Evolutionary conservation across 2,888 invertebrate species (phyloP).

Genomic region (Tetramorium bicarinatum): DNA sequence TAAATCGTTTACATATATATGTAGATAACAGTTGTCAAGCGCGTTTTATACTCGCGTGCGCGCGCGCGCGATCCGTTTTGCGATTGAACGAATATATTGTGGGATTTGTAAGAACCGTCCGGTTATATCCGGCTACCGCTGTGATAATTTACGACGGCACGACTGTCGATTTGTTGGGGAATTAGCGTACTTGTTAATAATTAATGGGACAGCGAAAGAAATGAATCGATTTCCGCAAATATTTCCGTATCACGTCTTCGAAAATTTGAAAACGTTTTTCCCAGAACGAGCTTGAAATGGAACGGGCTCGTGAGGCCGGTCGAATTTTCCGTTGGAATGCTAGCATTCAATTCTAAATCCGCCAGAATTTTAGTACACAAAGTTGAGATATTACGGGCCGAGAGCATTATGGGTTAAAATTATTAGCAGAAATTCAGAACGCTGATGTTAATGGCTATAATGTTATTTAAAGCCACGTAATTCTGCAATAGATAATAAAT

Average conservation of each 20-base stretch:
- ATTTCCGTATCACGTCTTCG: neutral
- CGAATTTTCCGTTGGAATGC: constrained; percentile 18
- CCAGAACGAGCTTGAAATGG: neutral
- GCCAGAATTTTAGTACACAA: constrained; percentile 26
- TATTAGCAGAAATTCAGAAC: constrained; percentile 22
- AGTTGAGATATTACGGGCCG: constrained; percentile 11
- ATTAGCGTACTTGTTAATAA: constrained; percentile 28
- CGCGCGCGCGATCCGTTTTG: constrained; percentile 1
- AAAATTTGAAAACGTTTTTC: neutral
- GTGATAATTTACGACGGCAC: constrained; percentile 34
- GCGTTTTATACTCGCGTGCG: constrained; percentile 28
- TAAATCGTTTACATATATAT: constrained; percentile 44
- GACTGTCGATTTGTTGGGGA: constrained; percentile 35
- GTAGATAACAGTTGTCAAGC: constrained; percentile 38
- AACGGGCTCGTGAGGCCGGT: neutral
- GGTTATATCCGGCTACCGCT: constrained; percentile 21
- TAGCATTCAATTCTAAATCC: constrained; percentile 1
- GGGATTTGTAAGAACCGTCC: constrained; percentile 47
- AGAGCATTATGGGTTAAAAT: constrained; percentile 7
- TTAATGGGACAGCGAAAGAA: constrained; percentile 4
- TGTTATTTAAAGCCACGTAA: neutral
- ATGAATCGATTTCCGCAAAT: neutral
- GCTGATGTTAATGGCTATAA: neutral
- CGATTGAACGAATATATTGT: constrained; percentile 50
- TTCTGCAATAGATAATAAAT: neutral